Evolutionary conservation across 2,113 vertebrate genomes (phyloP), one percentile per base, ranked within the genome.

Genomic region (Hirundichthys speculiger): DNA sequence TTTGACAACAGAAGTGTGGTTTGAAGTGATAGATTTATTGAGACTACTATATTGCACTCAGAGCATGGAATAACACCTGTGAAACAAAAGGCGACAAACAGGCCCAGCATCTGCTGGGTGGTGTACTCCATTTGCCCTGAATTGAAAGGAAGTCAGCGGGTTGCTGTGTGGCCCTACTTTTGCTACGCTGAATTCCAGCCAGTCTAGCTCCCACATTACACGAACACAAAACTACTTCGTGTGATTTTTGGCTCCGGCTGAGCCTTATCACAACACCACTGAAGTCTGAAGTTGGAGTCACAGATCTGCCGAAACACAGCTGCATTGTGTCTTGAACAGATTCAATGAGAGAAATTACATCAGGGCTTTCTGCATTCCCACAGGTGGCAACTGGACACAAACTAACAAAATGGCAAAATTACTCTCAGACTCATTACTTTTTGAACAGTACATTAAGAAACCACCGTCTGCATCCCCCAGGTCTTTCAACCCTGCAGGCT

Each of bases 161-260:
- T 64, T 79, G 67, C 53, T 82, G 76, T 84, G 79, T 78, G 83
- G 72, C 57, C 79, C 77, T 2, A 9, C 51, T 75, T 60, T 65
- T 63, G 54, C 51, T 51, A 42, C 57, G 21, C 47, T 63, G 63
- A 74, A 82, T 64, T 86, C 68, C 79, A 84, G 66, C 46, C 48
- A 1, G 52, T 83, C 73, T 59, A 58, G 62, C 50, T 88, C 77
- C 71, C 54, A 80, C 58, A 64, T 85, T 69, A 78, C 73, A 70
- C 30, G 21, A 82, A 82, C 71, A 85, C 63, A 81, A 83, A 84
- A 84, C 66, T 68, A 84, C 85, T 75, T 65, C 80, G 69, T 87
- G 81, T 75, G 82, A 86, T 78, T 80, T 57, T 81, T 82, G 81
- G 80, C 77, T 81, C 50, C 49, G 43, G 62, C 50, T 69, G 42